A percentile compares a stretch with the other conserved stretches of the same genome.
These are phyloP conservation scores for Tragopan temminckii DNA, from an alignment of 2,797 vertebrate genomes.

Conservation along the genomic window DNA sequence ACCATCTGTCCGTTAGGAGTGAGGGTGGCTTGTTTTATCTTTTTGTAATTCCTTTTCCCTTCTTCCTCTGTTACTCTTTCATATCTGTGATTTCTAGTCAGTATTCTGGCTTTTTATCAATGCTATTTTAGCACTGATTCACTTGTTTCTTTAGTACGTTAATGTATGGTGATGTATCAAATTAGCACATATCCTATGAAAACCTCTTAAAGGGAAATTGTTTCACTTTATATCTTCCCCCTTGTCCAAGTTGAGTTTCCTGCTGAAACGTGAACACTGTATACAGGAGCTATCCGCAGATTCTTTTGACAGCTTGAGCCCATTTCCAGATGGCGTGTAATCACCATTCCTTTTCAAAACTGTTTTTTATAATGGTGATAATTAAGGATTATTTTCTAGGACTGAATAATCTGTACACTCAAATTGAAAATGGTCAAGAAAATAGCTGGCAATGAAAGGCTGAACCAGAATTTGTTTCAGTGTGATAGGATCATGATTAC, in stretches of 20 bases:
- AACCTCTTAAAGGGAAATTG: constrained; percentile 46
- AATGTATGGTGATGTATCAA: constrained; percentile 41
- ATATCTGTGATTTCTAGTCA: not conserved
- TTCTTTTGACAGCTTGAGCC: constrained; percentile 69
- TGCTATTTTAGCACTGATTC: constrained; percentile 41
- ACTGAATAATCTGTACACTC: constrained; percentile 15
- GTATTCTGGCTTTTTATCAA: not conserved
- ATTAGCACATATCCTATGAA: constrained; percentile 48
- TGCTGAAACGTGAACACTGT: constrained; percentile 56
- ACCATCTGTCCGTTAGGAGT: not conserved
- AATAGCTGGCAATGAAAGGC: constrained; percentile 13
- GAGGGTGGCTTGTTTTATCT: rapidly evolving
- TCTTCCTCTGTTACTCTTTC: not conserved
- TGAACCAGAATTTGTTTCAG: constrained; percentile 35
- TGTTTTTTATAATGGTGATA: constrained; percentile 72
- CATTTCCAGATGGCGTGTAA: constrained; percentile 70
- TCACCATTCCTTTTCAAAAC: constrained; percentile 75
- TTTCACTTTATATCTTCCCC: constrained; percentile 22
- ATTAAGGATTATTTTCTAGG: constrained; percentile 75
- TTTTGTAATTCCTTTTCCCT: not conserved
- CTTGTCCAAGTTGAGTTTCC: constrained; percentile 57
- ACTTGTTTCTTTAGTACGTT: constrained; percentile 43
- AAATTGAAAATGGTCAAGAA: constrained; percentile 61
- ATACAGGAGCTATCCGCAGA: constrained; percentile 37
- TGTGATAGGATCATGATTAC: not conserved